Evolutionary conservation across 2,113 vertebrate species (phyloP), one percentile per base, ranked within the genome.

Genomic region (Heloderma charlesbogerti): DNA sequence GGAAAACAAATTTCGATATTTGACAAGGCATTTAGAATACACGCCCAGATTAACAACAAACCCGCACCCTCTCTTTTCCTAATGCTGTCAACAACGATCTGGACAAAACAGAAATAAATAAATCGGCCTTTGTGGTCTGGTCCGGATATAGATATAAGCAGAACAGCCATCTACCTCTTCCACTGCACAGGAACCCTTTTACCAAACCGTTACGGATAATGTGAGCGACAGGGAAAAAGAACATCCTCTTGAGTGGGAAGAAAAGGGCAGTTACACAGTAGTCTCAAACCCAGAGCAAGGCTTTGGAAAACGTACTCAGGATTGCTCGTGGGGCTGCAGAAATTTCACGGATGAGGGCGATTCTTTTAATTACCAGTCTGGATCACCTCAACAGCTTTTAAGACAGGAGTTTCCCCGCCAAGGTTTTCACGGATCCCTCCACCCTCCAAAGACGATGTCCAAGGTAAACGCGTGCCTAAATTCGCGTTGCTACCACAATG

Each of bases 241-340:
- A 34, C 29, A 10, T 20, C 9, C 9, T 74, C 31, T 4, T 16
- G 6, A 22, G 10, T 3, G 67, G 67, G 66, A 31, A 9, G 20
- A 72, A 86, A 3, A 86, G 66, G 84, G 37, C 45, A 72, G 67
- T 86, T 86, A 43, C 57, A 66, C 82, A 84, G 66, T 84, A 43
- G 22, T 40, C 1, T 43, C 3, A 40, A 84, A 63, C 25, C 81
- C n/a, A 10, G 3, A 54, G 48, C 25, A 27, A 27, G n/a, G 10
- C 40, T 83, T 84, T 37, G 37, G 10, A 40, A 40, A 29, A 43
- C 22, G 6, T 40, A 40, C 27, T 13, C 37, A 18, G 8, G 20
- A 37, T 18, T 22, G 18, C 54, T 83, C 40, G 22, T 40, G 57
- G 13, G 31, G 79, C 60, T 63, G 20, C 12, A 63, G 20, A 22